Evolutionary conservation across 2,888 invertebrate genomes (phyloP), one percentile per base, ranked within the genome.

Genomic region (Amorpha juglandis): DNA sequence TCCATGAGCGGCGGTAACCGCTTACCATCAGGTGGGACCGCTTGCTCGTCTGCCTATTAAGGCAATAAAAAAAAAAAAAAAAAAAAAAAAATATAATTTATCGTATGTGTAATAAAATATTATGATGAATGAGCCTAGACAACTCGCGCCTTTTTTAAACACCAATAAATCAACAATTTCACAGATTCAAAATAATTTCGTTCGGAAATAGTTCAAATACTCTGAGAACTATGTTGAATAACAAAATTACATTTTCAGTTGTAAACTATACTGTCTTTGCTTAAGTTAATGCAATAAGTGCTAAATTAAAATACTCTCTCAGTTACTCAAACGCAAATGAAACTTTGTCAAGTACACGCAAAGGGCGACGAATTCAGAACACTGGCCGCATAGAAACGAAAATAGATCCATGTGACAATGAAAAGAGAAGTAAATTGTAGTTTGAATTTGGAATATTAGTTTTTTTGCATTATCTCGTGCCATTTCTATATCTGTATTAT

Each of bases 331-430:
- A 33, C 0, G 33, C 45, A 53, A 64, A 45, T 14, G 69, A 70
- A 74, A 70, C 70, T 72, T 75, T 70, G 71, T 73, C 67, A 66
- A 70, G 73, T 77, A 72, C 74, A 77, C 68, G 74, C 75, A 78
- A 78, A 81, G 77, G 79, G 78, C 78, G 78, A 76, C 69, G 70
- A 70, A 80, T 76, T 77, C 75, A 63, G 72, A 72, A 74, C 74
- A 79, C 81, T 79, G 80, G 80, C 77, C 75, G 77, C 77, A 80
- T 81, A 81, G 81, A 82, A 74, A 74, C 77, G 62, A 80, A 84
- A 86, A 87, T 86, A 86, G 86, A 84, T 74, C 77, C 67, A 70
- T 74, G 78, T 81, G 83, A 84, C 85, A 84, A 84, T 84, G 81
- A 80, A 82, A 82, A 75, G 71, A 76, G 68, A 79, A 71, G 69